Evolutionary conservation across 1,140 invertebrate genomes (phyloP).

Genomic region (Leptoteleia sp.): DNA sequence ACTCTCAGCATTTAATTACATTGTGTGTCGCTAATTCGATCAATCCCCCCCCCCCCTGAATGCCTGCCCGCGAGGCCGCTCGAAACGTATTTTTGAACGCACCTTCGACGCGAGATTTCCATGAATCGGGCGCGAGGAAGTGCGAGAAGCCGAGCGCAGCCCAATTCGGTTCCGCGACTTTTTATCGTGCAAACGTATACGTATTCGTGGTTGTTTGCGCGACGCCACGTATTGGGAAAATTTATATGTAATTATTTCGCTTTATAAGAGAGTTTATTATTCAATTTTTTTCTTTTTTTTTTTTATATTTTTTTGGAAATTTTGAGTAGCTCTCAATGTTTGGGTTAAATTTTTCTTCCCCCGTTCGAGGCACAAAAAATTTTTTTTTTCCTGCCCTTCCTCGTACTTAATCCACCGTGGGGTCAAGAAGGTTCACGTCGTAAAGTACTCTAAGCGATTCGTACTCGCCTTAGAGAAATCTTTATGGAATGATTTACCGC

Average conservation of each 20-base stretch:
- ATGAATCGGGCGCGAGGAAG: conserved; percentile 24
- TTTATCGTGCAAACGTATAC: conserved; percentile 4
- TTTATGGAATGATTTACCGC: conserved; percentile 55
- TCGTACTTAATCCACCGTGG: conserved; percentile 34
- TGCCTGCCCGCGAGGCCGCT: not conserved
- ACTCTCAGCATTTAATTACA: conserved; percentile 42
- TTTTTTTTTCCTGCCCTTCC: conserved; percentile 1
- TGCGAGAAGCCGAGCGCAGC: too few relatives aligned
- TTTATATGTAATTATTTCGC: too few relatives aligned
- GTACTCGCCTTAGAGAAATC: conserved; percentile 54
- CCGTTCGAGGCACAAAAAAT: too few relatives aligned
- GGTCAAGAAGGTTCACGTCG: conserved; percentile 50
- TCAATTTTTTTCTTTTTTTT: too few relatives aligned
- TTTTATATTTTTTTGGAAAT: too few relatives aligned
- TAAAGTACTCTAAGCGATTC: conserved; percentile 53
- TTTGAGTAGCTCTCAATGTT: too few relatives aligned
- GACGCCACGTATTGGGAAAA: not conserved
- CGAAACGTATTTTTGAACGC: conserved; percentile 9
- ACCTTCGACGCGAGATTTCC: not conserved
- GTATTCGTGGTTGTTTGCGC: conserved; percentile 7
- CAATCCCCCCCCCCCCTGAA: conserved; percentile 53
- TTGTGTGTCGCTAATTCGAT: conserved; percentile 62
- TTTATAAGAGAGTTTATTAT: too few relatives aligned
- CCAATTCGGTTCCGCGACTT: conserved; percentile 4
- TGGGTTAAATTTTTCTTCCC: too few relatives aligned